Percentiles rank a stretch among this genome's conserved stretches.
Evolutionary conservation across 2,888 invertebrate species (phyloP).

Genomic region (Uloborus plumipes): DNA sequence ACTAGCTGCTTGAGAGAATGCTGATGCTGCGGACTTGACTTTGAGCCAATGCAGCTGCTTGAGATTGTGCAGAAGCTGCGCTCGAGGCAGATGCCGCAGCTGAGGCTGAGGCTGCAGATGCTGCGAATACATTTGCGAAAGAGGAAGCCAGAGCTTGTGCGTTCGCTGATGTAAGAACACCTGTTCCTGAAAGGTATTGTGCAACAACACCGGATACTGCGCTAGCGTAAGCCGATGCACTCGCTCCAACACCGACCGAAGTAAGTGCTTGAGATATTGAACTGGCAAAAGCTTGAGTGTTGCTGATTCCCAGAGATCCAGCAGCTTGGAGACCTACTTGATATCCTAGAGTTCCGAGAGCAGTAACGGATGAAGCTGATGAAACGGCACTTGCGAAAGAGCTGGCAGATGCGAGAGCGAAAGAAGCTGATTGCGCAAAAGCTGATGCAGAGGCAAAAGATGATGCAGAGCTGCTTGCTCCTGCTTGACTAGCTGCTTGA

Average conservation of each 20-base stretch:
- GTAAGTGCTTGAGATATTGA: conserved; percentile 3
- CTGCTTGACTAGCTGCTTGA: conserved; percentile 4
- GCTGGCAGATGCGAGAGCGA: conserved; percentile 3
- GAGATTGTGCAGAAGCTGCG: neutral
- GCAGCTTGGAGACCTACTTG: neutral
- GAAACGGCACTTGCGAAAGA: conserved; percentile 22
- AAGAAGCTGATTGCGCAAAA: conserved; percentile 6
- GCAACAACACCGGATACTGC: conserved; percentile 9
- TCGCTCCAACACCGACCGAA: conserved; percentile 2
- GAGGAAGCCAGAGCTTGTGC: conserved; percentile 8
- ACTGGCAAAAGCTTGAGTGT: conserved; percentile 7
- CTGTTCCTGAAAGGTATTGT: neutral
- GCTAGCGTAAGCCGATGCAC: neutral
- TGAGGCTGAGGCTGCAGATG: neutral
- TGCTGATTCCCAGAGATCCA: neutral
- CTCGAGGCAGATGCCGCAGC: neutral
- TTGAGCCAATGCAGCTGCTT: neutral
- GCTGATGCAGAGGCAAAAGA: conserved; percentile 4
- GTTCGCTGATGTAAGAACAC: conserved; percentile 5
- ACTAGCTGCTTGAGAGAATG: neutral
- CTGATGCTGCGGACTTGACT: neutral
- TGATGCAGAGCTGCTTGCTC: neutral
- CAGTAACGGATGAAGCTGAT: conserved; percentile 16
- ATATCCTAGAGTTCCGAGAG: conserved; percentile 6
- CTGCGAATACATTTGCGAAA: conserved; percentile 1